Evolutionary conservation across 2,113 vertebrate species (phyloP).

Genomic region (Hippolais icterina): DNA sequence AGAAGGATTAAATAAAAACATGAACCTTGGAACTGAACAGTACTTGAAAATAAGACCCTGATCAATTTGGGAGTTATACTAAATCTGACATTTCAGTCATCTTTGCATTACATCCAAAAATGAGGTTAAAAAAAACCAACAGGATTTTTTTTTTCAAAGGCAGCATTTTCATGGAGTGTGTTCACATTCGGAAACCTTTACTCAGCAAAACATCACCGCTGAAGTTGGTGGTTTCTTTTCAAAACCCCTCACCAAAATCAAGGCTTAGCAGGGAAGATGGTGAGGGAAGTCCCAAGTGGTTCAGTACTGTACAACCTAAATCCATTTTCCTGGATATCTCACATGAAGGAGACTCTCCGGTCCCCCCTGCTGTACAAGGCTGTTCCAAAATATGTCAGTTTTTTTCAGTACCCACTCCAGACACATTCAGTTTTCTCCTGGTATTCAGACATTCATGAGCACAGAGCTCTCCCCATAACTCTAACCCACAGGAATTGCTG

Average conservation of each 20-base stretch:
- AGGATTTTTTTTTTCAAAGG: not conserved
- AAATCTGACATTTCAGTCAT: not conserved
- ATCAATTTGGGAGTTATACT: not conserved
- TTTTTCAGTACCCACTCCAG: not conserved
- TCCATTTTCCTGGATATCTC: not conserved
- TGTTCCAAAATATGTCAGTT: not conserved
- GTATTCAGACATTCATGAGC: not conserved
- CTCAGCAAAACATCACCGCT: not conserved
- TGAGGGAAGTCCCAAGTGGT: not conserved
- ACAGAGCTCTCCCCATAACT: not conserved
- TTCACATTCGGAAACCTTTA: not conserved
- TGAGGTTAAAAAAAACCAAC: not conserved
- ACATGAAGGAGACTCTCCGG: not conserved
- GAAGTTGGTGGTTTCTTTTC: not conserved
- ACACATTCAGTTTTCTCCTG: not conserved
- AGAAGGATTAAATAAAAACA: not conserved
- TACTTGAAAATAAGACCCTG: not conserved
- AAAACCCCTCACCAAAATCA: not conserved
- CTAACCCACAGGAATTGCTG: constrained; percentile 24
- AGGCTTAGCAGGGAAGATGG: not conserved
- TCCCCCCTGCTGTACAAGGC: not conserved
- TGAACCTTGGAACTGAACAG: not conserved
- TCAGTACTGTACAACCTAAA: not conserved
- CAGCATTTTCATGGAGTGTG: not conserved
- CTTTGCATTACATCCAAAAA: not conserved